Evolutionary conservation across 2,888 invertebrate genomes (phyloP).

Genomic region (Scrobipalpa costella): DNA sequence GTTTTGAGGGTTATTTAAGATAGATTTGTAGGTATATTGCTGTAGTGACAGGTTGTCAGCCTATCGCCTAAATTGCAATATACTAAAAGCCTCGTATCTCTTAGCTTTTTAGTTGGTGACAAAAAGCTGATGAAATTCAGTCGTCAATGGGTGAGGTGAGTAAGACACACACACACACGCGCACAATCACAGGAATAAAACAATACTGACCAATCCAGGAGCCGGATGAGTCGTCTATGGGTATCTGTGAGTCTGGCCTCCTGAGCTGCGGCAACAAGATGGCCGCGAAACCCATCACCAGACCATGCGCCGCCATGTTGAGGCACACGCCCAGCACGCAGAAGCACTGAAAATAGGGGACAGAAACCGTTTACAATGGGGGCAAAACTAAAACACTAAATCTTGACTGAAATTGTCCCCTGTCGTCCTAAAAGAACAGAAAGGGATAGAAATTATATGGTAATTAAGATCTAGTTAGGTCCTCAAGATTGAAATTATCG

Average conservation of each 20-base stretch:
- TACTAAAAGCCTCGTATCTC: too few species aligned
- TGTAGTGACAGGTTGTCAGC: too few species aligned
- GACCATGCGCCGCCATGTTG: conserved; percentile 55
- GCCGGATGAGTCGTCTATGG: conserved; percentile 63
- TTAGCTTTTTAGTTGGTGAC: too few species aligned
- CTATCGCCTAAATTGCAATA: too few species aligned
- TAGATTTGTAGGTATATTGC: too few species aligned
- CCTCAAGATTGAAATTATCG: too few species aligned
- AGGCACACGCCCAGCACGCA: conserved; percentile 54
- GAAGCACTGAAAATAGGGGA: conserved; percentile 51
- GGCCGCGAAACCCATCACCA: conserved; percentile 78
- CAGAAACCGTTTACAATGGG: neutral
- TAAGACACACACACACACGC: neutral
- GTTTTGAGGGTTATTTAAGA: too few species aligned
- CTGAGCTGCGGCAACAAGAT: conserved; percentile 80
- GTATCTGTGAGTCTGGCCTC: conserved; percentile 54
- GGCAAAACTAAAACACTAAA: too few species aligned
- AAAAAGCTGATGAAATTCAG: too few species aligned
- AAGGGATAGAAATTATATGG: neutral
- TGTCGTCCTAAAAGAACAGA: neutral
- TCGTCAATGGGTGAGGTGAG: too few species aligned
- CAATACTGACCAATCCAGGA: conserved; percentile 75
- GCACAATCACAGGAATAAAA: neutral
- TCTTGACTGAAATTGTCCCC: too few species aligned
- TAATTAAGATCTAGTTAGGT: too few species aligned